These are phyloP conservation scores for Hydrozoanthus tunicans DNA, from an alignment of 64 coral and sea anemone species.

Conservation along the genomic window DNA sequence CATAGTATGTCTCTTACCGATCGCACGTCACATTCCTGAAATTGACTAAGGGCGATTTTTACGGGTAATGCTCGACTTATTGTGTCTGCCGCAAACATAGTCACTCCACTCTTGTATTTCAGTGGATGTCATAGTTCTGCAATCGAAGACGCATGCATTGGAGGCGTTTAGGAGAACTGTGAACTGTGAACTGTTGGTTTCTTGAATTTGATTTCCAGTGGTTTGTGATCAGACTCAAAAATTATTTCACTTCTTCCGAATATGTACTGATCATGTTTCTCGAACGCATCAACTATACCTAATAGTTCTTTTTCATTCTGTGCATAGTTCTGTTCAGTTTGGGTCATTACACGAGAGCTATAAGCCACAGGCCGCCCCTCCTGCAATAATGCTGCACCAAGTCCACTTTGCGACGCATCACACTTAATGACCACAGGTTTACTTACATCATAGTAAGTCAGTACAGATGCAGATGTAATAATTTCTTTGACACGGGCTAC, in stretches of 20 bases:
- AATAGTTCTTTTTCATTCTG: conserved; percentile 29
- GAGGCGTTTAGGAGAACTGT: neutral
- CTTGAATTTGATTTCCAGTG: neutral
- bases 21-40: neutral
- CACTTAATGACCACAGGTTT: neutral
- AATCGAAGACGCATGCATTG: neutral
- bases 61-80: neutral
- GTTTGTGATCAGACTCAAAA: no score
- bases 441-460: conserved; percentile 53
- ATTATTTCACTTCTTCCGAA: neutral
- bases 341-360: conserved; percentile 35
- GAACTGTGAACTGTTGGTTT: neutral
- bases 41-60: neutral
- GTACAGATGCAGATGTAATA: conserved; percentile 34
- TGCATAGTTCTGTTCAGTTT: conserved; percentile 32
- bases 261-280: neutral
- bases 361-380: conserved; percentile 39
- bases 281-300: neutral
- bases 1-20: neutral
- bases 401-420: conserved; percentile 16
- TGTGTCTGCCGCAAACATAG: neutral
- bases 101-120: neutral
- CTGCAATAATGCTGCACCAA: conserved; percentile 50
- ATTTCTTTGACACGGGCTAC: neutral
- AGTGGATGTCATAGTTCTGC: neutral